These are phyloP conservation scores for Apteryx mantelli DNA, from an alignment of 2,113 vertebrate genomes.

Conservation along the genomic window DNA sequence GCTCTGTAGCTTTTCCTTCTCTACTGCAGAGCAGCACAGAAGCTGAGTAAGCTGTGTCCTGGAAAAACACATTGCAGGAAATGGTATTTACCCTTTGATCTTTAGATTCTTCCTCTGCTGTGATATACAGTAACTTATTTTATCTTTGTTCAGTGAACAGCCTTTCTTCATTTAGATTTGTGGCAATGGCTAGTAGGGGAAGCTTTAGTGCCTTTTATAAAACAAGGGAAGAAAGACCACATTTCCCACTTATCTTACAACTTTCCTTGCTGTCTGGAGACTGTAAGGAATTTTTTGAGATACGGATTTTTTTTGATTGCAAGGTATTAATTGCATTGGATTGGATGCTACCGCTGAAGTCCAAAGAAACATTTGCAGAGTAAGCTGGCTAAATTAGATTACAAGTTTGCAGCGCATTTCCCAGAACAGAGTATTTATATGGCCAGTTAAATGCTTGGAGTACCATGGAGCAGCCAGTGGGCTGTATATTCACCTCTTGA, in stretches of 20 bases:
- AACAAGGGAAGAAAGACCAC: background rate
- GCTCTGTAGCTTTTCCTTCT: background rate
- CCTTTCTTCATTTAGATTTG: constrained; percentile 40
- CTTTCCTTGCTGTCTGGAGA: background rate
- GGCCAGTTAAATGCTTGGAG: background rate
- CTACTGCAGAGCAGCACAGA: background rate
- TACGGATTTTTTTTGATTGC: background rate
- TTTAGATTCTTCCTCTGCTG: constrained; percentile 17
- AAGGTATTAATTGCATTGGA: background rate
- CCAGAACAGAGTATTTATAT: background rate
- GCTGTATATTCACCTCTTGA: background rate
- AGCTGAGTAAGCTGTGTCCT: constrained; percentile 13
- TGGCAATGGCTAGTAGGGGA: background rate
- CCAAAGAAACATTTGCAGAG: background rate
- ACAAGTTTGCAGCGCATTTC: background rate
- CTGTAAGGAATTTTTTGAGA: background rate
- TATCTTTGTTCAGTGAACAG: constrained; percentile 1
- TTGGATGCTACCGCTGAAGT: background rate
- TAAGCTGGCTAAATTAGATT: background rate
- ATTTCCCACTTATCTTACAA: background rate
- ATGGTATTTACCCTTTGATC: constrained; percentile 48
- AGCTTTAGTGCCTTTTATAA: constrained; percentile 2
- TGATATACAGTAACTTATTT: constrained; percentile 9
- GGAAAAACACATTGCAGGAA: constrained; percentile 46
- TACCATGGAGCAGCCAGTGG: background rate